phyloP scores from a whole-genome alignment of 2,888 invertebrate genomes.

The Meghimatium bilineatum region DNA sequence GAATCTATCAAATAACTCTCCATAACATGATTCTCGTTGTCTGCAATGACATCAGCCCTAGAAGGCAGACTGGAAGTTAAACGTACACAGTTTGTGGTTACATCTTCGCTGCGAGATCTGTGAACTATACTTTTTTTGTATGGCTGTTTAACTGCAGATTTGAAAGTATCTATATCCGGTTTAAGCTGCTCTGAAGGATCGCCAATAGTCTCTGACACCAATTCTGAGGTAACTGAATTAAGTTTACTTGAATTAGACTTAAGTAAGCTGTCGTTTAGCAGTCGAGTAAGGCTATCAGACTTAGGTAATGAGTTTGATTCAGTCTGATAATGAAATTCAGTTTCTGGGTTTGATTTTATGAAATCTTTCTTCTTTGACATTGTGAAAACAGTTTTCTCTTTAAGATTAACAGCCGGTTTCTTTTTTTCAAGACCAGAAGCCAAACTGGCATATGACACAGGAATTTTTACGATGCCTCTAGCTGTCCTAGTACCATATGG shows the following conservation, averaged over 20 bases:
- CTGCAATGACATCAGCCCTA: neutral
- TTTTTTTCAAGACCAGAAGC: conserved; percentile 35
- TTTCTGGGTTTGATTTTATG: conserved; percentile 26
- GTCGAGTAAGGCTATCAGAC: neutral
- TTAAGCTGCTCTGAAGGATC: neutral
- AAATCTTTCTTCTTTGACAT: conserved; percentile 47
- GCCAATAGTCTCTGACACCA: neutral
- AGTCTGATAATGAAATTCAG: neutral
- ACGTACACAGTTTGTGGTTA: conserved; percentile 15
- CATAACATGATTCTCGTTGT: conserved; percentile 22
- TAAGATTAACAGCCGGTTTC: neutral
- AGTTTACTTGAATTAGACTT: neutral
- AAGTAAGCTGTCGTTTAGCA: neutral
- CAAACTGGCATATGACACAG: conserved; percentile 41
- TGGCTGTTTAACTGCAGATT: conserved; percentile 23
- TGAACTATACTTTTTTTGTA: conserved; percentile 44
- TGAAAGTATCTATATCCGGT: neutral
- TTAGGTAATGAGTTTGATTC: neutral
- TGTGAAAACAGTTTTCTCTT: conserved; percentile 30
- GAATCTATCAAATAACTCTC: conserved; percentile 36
- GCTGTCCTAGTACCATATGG: conserved; percentile 40
- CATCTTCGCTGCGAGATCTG: conserved; percentile 34
- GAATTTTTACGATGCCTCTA: conserved; percentile 30
- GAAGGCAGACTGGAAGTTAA: neutral
- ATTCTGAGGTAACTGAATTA: neutral